Evolutionary conservation across 2,888 invertebrate genomes (phyloP).

Genomic region (Plagodis pulveraria): DNA sequence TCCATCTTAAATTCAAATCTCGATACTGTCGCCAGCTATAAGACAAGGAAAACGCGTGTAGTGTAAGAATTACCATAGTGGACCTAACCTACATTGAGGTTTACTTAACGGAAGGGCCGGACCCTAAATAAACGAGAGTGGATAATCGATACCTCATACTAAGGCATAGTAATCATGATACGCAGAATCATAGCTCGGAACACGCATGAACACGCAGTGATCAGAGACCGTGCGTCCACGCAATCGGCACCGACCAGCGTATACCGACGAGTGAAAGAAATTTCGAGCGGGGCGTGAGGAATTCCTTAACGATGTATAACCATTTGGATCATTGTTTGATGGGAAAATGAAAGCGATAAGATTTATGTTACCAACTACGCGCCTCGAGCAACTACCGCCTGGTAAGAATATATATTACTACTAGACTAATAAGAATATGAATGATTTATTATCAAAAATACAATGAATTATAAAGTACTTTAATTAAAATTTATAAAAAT

Average conservation of each 20-base stretch:
- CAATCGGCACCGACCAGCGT: conserved; percentile 1
- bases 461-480: too few species aligned
- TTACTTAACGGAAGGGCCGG: background rate
- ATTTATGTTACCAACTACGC: conserved; percentile 8
- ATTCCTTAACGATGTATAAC: conserved; percentile 21
- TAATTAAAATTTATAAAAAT: too few species aligned
- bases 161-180: background rate
- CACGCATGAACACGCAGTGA: conserved; percentile 10
- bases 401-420: too few species aligned
- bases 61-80: too few species aligned
- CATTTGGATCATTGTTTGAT: conserved; percentile 27
- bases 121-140: conserved; percentile 1
- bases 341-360: conserved; percentile 21
- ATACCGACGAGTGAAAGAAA: conserved; percentile 12
- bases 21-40: too few species aligned
- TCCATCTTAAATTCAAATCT: too few species aligned
- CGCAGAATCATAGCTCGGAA: conserved; percentile 1
- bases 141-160: conserved; percentile 1
- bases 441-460: too few species aligned
- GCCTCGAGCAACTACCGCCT: background rate
- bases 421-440: too few species aligned
- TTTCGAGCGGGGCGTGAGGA: conserved; percentile 17
- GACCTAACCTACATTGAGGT: background rate
- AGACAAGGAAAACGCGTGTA: too few species aligned
- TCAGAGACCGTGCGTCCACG: conserved; percentile 14